These are phyloP conservation scores for Natrix natrix DNA, from an alignment of 2,797 vertebrate genomes.

Conservation along the genomic window DNA sequence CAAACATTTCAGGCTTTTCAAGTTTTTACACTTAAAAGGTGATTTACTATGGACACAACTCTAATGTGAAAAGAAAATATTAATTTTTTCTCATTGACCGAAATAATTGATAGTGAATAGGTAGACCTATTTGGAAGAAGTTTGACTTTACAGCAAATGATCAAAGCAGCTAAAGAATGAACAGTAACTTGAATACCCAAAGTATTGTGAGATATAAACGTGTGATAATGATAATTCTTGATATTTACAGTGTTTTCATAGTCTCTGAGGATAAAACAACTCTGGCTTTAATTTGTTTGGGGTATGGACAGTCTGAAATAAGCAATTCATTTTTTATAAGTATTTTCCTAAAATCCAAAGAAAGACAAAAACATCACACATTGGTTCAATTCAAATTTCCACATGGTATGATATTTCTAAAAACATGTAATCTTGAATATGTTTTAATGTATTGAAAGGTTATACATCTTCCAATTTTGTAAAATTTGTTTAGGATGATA, in stretches of 20 bases:
- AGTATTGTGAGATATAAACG: not conserved
- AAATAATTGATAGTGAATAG: not conserved
- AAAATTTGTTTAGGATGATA: not conserved
- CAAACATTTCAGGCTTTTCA: slow-evolving; percentile 27
- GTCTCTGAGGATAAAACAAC: not conserved
- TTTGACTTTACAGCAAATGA: slow-evolving; percentile 26
- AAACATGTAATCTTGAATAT: not conserved
- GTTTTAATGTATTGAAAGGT: not conserved
- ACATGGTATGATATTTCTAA: not conserved
- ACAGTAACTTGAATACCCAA: not conserved
- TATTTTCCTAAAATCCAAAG: not conserved
- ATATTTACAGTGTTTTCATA: not conserved
- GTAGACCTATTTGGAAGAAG: not conserved
- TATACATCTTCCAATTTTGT: not conserved
- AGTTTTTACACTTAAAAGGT: slow-evolving; percentile 46
- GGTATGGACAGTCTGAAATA: not conserved
- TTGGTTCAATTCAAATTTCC: not conserved
- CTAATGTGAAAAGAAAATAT: slow-evolving; percentile 30
- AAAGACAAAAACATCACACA: not conserved
- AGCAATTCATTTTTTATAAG: not conserved
- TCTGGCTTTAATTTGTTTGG: not conserved
- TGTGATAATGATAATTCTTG: not conserved
- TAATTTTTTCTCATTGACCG: not conserved
- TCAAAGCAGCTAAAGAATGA: not conserved
- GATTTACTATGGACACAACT: slow-evolving; percentile 52